These are phyloP conservation scores for Chironomus tentans DNA, from an alignment of 2,888 invertebrate species.

Conservation along the genomic window DNA sequence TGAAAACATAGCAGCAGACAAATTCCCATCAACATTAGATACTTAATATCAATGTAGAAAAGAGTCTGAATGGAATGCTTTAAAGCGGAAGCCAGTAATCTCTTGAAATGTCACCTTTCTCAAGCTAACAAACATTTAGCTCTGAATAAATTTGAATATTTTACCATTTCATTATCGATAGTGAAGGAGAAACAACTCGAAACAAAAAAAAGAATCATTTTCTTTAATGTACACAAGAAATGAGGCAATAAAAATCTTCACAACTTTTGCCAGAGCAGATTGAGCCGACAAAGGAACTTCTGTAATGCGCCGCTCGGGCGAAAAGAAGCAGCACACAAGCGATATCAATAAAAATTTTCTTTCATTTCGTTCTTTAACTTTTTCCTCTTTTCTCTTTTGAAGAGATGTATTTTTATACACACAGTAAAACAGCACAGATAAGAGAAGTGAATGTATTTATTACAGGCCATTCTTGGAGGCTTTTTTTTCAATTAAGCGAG, in stretches of 20 bases:
- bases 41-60: too few relatives aligned
- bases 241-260: conserved; percentile 25
- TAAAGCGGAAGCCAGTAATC: conserved; percentile 23
- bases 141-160: conserved; percentile 25
- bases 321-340: neutral
- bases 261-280: conserved; percentile 22
- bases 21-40: too few relatives aligned
- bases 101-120: conserved; percentile 16
- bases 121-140: conserved; percentile 14
- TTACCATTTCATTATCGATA: conserved; percentile 9
- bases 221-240: conserved; percentile 21
- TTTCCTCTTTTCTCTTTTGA: neutral
- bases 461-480: conserved; percentile 20
- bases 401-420: neutral
- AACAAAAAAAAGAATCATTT: neutral
- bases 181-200: neutral
- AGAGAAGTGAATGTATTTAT: conserved; percentile 23
- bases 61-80: neutral
- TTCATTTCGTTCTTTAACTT: too few relatives aligned
- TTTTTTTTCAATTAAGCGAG: conserved; percentile 17
- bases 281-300: conserved; percentile 21
- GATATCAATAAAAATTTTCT: conserved; percentile 21
- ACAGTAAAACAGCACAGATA: conserved; percentile 19
- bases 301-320: neutral
- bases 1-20: too few relatives aligned